Evolutionary conservation across 2,113 vertebrate species (phyloP), one percentile per base, ranked within the genome.

Genomic region (Leptobrachium ailaonicum): DNA sequence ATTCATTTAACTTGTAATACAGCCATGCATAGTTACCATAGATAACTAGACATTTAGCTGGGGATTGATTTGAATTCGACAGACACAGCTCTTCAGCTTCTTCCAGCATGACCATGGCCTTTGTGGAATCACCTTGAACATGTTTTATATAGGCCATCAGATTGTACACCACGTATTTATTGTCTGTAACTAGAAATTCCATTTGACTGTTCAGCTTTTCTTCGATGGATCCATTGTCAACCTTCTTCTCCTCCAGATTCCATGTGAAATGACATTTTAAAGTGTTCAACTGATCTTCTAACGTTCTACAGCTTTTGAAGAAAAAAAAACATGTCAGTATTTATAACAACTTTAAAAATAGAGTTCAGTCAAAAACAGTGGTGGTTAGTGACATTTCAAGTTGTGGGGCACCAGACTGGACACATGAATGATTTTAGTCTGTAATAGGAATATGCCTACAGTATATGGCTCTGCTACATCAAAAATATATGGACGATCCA

Each of bases 21-120:
- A 92, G 72, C 93, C 94, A 95, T 45, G 94, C 91, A 7, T 90
- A 92, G 79, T 94, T 93, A 41, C 91, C 90, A 90, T 92, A 95
- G 1, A 88, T 94, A 74, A 94, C 89, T 53, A 94, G 83, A 78
- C 86, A 88, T 83, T 41, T 83, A 6, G 80, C 85, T 76, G 82
- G 71, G 43, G 80, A 73, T 56, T 87, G 79, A 45, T 77, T 69
- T 42, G 88, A 82, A 10, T 88, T 3, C 2, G 63, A 3, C 41
- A 41, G 50, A 20, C 82, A 12, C 77, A 86, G 20, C 68, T 14
- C 70, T 82, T 89, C 88, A 32, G 92, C 92, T 82, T 87, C 87
- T 67, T 86, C 44, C 80, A 95, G 86, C 83, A 66, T 87, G 63
- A 77, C 73, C 2, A 93, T 84, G 32, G 92, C 92, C 73, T 91